Evolutionary conservation across 1,140 invertebrate species (phyloP), one percentile per base, ranked within the genome.

Genomic region (Panagrolaimus sp.): DNA sequence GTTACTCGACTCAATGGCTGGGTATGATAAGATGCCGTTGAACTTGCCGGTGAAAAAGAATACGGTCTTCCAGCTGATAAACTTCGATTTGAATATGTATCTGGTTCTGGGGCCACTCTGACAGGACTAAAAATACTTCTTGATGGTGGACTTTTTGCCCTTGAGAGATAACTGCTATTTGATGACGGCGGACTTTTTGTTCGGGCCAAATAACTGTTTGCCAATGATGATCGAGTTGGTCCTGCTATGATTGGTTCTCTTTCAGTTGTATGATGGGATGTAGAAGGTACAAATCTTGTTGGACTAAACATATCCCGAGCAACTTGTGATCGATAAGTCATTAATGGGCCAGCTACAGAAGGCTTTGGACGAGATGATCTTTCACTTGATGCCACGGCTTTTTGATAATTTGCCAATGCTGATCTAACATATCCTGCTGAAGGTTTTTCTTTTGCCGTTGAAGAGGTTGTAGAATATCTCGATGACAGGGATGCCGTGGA

Each of bases 261-360:
- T 38, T 38, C 32, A 38, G 32, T 38, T 2, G 32, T 7, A 38
- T 38, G 32, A n/a, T n/a, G n/a, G n/a, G n/a, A n/a, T 12, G 15
- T 5, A 21, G 52, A 26, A 4, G 52, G 21, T 4, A 58, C 17
- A 58, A 26, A 58, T 14, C 52, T 21, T 12, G 21, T 58, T 28
- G 52, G 52, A n/a, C 15, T 21, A 21, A 58, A 58, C 52, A 58
- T 58, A 58, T 58, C 52, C 17, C 52, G 52, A n/a, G 52, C 52
- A 21, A 28, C 28, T 21, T 58, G 52, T 12, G 52, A 58, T 0
- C 52, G 52, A 58, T 58, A 58, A 2, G 52, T 58, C 52, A 58
- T 58, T 21, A 58, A 17, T 28, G 52, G 52, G 10, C 52, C 52
- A 5, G 52, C 52, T 12, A 58, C 52, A 58, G 21, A 26, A 12